Conservation (phyloP, 2,113 vertebrate species). For the Heterotis niloticus region DNA sequence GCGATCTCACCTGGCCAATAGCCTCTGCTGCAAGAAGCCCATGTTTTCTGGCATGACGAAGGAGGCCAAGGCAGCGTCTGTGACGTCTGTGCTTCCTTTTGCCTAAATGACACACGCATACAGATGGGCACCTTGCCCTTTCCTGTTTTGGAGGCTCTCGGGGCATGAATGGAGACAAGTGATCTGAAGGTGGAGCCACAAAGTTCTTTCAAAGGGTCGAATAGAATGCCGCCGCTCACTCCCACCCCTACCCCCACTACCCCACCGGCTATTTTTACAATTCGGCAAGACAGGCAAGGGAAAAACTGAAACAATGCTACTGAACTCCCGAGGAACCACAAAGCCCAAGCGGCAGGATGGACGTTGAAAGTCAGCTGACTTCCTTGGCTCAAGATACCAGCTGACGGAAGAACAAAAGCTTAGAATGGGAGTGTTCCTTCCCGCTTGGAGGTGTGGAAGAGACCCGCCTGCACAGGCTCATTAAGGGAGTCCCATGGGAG, state of each 20-base stretch:
- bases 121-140: slow-evolving; percentile 25
- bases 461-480: not conserved
- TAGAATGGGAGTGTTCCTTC: not conserved
- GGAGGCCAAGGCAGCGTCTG: not conserved
- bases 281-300: not conserved
- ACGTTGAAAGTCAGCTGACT: no score
- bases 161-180: slow-evolving; percentile 44
- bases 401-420: not conserved
- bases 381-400: not conserved
- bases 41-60: slow-evolving; percentile 9
- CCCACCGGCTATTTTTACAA: not conserved
- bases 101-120: not conserved
- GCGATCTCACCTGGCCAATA: not conserved
- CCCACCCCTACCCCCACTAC: no score
- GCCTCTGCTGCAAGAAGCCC: not conserved
- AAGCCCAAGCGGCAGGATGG: not conserved
- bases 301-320: not conserved
- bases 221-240: not conserved
- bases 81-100: not conserved
- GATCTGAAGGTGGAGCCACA: not conserved
- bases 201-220: slow-evolving; percentile 22
- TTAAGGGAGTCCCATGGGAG: slow-evolving; percentile 4
- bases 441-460: not conserved
- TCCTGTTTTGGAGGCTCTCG: slow-evolving; percentile 49
- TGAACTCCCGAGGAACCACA: not conserved